Conservation (phyloP, 1,140 invertebrate genomes). For the Platorchestia sp. region DNA sequence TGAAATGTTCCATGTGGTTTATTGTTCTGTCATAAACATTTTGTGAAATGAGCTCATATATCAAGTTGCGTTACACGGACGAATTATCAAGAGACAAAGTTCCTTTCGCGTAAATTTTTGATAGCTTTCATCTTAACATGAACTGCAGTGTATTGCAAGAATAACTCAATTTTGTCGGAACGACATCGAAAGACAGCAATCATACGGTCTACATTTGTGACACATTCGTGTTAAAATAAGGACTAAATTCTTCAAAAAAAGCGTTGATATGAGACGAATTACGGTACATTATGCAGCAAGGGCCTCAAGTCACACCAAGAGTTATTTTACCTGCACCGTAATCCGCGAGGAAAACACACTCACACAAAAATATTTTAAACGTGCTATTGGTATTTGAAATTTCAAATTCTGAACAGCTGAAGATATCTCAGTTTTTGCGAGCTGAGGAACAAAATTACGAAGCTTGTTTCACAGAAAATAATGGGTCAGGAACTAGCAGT, state of each 20-base stretch:
- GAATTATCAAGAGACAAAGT: background rate
- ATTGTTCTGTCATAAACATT: background rate
- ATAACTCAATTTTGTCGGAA: background rate
- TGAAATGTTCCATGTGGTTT: background rate
- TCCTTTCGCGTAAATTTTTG: background rate
- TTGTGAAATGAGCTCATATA: too few species aligned
- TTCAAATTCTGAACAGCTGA: background rate
- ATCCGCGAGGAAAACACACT: background rate
- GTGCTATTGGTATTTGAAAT: background rate
- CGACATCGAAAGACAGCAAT: too few species aligned
- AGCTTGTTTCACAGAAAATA: background rate
- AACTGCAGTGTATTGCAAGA: background rate
- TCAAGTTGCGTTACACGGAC: too few species aligned
- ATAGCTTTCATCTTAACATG: background rate
- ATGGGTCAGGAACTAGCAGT: background rate
- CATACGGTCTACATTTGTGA: too few species aligned
- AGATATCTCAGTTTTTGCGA: background rate
- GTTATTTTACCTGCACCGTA: too few species aligned
- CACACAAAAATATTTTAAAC: background rate
- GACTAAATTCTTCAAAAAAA: too few species aligned
- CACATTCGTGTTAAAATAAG: too few species aligned
- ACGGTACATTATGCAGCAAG: too few species aligned
- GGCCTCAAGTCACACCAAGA: too few species aligned
- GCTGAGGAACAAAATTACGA: background rate
- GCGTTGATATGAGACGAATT: too few species aligned